These are phyloP conservation scores for Scleropages formosus DNA, from an alignment of 2,797 vertebrate species.

Conservation along the genomic window DNA sequence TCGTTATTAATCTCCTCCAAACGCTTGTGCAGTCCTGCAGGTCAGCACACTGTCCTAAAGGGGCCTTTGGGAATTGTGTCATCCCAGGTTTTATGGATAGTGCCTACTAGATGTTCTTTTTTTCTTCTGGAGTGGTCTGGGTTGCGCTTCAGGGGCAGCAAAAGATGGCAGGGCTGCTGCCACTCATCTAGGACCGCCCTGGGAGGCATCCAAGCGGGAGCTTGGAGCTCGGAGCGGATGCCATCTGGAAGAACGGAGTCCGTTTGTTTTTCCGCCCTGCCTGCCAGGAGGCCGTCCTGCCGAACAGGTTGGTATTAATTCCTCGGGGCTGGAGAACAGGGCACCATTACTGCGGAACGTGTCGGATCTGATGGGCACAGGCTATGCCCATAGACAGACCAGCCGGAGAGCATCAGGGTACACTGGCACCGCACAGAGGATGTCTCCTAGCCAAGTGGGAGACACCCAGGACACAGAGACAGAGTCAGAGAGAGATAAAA, in stretches of 20 bases:
- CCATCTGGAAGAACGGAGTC: slow-evolving; percentile 52
- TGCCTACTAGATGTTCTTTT: neutral
- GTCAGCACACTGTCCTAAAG: slow-evolving; percentile 53
- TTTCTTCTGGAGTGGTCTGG: neutral
- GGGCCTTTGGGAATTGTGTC: slow-evolving; percentile 37
- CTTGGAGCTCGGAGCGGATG: slow-evolving; percentile 60
- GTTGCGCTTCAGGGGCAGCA: neutral
- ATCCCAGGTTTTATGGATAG: neutral
- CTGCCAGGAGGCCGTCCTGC: slow-evolving; percentile 56
- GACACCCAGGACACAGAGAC: too few species aligned
- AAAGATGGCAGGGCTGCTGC: too few species aligned
- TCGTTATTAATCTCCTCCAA: slow-evolving; percentile 55
- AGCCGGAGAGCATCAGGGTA: neutral
- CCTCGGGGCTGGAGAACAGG: slow-evolving; percentile 45
- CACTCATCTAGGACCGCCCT: slow-evolving; percentile 37
- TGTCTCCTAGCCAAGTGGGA: neutral
- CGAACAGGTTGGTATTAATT: slow-evolving; percentile 59
- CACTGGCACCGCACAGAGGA: neutral
- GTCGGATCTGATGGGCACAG: slow-evolving; percentile 50
- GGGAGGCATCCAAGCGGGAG: slow-evolving; percentile 48
- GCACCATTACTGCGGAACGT: slow-evolving; percentile 47
- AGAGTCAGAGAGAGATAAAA: too few species aligned
- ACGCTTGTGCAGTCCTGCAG: slow-evolving; percentile 38
- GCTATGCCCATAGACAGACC: neutral
- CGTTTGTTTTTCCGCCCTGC: slow-evolving; percentile 42